Evolutionary conservation across 2,113 vertebrate genomes (phyloP).

Genomic region (Eretmochelys imbricata): DNA sequence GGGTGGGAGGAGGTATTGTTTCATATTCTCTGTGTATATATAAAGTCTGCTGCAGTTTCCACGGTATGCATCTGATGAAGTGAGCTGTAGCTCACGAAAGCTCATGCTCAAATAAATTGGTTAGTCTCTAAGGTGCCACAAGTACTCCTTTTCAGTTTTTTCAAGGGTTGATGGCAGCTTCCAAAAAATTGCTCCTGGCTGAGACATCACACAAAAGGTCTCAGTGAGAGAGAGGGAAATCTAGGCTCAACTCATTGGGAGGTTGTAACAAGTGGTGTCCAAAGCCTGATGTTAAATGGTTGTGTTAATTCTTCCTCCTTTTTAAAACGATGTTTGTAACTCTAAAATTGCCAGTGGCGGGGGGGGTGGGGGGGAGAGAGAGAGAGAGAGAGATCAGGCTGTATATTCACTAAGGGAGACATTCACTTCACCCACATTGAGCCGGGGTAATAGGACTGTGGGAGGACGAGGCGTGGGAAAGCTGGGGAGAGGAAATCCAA

Average conservation of each 20-base stretch:
- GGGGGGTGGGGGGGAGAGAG: not conserved
- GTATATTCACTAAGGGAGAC: not conserved
- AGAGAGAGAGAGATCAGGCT: not conserved
- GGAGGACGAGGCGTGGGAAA: not conserved
- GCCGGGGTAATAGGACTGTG: not conserved
- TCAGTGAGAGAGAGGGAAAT: not conserved
- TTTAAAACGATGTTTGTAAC: not conserved
- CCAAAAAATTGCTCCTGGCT: not conserved
- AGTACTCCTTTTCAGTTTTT: too few species aligned
- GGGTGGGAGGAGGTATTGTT: too few species aligned
- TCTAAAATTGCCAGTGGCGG: not conserved
- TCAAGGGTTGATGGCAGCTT: constrained; percentile 33
- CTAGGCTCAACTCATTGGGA: accelerated
- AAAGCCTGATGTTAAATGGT: constrained; percentile 32
- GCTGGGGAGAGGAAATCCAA: not conserved
- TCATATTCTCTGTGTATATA: too few species aligned
- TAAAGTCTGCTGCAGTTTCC: too few species aligned
- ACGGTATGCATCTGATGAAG: too few species aligned
- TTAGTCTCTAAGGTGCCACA: too few species aligned
- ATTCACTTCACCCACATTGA: not conserved
- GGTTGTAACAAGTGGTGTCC: not conserved
- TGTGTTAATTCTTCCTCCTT: not conserved
- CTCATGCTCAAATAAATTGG: too few species aligned
- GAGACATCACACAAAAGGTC: not conserved
- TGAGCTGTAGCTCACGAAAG: too few species aligned